Conservation (phyloP, 1,140 invertebrate genomes). For the Orchesella cincta region DNA sequence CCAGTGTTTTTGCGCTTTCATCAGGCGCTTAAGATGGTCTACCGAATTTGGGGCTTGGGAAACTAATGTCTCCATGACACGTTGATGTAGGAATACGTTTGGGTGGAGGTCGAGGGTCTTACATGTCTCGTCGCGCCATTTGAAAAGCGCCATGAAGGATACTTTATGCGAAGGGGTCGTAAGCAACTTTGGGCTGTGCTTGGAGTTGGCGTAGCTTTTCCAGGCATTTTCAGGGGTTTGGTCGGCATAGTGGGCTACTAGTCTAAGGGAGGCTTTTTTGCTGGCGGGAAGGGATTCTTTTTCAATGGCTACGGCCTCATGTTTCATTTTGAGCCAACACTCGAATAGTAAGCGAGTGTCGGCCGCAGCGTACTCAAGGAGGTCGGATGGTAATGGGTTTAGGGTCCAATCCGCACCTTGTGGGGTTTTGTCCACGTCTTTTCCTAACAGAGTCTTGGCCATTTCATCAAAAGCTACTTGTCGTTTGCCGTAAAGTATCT, state of each 20-base stretch:
- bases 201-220: not conserved
- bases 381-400: not conserved
- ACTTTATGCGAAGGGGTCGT: not conserved
- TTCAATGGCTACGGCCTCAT: not conserved
- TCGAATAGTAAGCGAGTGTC: not conserved
- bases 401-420: not conserved
- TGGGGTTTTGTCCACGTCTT: not conserved
- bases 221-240: not conserved
- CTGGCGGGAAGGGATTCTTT: not conserved
- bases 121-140: not conserved
- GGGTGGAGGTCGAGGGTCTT: not conserved
- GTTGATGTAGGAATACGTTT: not conserved
- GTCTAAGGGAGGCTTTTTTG: not conserved
- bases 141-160: not conserved
- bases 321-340: slow-evolving; percentile 3
- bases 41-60: too few relatives aligned
- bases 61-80: too few relatives aligned
- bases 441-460: not conserved
- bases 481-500: not conserved
- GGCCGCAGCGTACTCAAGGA: not conserved
- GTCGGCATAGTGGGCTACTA: not conserved
- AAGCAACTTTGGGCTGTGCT: not conserved
- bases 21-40: too few relatives aligned
- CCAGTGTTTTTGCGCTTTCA: too few relatives aligned
- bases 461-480: not conserved